Percentiles rank a stretch among this genome's conserved stretches.
Conservation (phyloP, 2,797 vertebrate species). For the Pipistrellus nathusii region DNA sequence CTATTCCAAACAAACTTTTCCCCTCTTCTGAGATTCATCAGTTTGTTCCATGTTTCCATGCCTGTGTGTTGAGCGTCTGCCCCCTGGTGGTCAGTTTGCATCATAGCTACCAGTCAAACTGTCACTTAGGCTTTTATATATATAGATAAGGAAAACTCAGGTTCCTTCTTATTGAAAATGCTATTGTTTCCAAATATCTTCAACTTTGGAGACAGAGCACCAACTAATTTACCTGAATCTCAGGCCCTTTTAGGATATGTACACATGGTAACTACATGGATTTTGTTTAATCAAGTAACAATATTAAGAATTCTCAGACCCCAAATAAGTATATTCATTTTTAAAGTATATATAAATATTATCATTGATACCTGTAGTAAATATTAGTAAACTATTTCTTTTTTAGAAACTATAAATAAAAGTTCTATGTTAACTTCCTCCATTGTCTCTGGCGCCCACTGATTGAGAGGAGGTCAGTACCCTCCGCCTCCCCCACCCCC, state of each 20-base stretch:
- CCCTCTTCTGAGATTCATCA: too few species aligned
- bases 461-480: neutral
- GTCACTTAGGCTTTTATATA: too few species aligned
- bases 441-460: neutral
- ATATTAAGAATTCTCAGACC: neutral
- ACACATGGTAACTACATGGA: too few species aligned
- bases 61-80: too few species aligned
- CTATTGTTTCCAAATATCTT: neutral
- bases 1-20: constrained; percentile 19
- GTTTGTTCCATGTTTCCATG: too few species aligned
- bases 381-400: neutral
- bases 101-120: too few species aligned
- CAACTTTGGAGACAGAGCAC: neutral
- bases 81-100: too few species aligned
- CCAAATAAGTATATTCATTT: neutral
- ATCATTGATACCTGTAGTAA: neutral
- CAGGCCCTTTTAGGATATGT: neutral
- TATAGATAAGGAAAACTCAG: neutral
- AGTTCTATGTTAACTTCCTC: neutral
- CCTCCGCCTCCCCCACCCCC: too few species aligned
- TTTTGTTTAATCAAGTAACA: neutral
- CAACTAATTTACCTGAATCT: neutral
- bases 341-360: neutral
- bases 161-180: neutral
- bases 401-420: neutral